Evolutionary conservation across 2,888 invertebrate genomes (phyloP).

Genomic region (Sussaba pulchella): DNA sequence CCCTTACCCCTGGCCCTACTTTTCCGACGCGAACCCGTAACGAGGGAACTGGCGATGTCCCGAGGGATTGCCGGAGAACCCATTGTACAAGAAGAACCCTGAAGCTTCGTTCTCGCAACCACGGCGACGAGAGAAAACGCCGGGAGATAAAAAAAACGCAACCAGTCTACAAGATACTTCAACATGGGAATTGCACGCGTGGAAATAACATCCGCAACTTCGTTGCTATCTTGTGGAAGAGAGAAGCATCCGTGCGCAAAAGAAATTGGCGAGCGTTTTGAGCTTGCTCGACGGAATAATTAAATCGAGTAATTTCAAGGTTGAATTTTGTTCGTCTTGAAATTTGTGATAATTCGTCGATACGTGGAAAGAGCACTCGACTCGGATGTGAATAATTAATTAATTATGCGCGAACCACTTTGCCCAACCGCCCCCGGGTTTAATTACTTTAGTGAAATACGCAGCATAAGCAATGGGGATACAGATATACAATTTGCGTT

Average conservation of each 20-base stretch:
- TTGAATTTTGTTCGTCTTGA: no score
- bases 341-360: slow-evolving; percentile 3
- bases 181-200: neutral
- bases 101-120: slow-evolving; percentile 12
- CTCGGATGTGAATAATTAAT: slow-evolving; percentile 9
- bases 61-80: slow-evolving; percentile 46
- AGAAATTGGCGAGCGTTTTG: neutral
- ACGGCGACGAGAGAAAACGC: slow-evolving; percentile 7
- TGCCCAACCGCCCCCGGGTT: neutral
- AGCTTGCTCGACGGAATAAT: slow-evolving; percentile 15
- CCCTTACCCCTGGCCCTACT: slow-evolving; percentile 43
- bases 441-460: neutral
- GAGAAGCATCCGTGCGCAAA: no score
- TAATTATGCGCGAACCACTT: neutral
- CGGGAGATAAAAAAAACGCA: no score
- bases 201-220: slow-evolving; percentile 5
- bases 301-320: slow-evolving; percentile 5
- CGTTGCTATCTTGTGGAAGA: no score
- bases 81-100: slow-evolving; percentile 50
- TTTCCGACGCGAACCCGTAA: slow-evolving; percentile 52
- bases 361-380: neutral
- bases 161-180: slow-evolving; percentile 12
- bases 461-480: neutral
- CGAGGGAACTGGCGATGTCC: slow-evolving; percentile 54
- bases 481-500: neutral